phyloP scores from a whole-genome alignment of 2,888 invertebrate species.

The Leptinotarsa juncta region DNA sequence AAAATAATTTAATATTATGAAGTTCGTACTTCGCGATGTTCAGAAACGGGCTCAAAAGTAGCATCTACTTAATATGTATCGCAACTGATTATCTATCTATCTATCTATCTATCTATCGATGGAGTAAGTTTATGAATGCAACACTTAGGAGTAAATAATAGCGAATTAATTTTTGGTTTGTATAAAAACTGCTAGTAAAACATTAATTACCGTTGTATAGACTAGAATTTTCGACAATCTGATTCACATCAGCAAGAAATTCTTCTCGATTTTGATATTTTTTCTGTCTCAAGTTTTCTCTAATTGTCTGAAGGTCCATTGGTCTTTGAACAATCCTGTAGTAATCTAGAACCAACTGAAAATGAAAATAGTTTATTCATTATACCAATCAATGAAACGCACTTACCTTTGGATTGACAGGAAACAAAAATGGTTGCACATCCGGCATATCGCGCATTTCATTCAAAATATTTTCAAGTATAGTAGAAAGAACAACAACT shows the following conservation, averaged over 20 bases:
- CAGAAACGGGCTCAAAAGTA: no score
- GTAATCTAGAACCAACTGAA: constrained; percentile 90
- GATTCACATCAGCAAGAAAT: constrained; percentile 94
- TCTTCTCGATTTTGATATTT: constrained; percentile 96
- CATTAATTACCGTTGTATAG: constrained; percentile 84
- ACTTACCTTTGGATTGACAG: constrained; percentile 89
- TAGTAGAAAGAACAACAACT: constrained; percentile 91
- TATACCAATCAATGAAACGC: background rate
- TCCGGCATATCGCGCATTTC: constrained; percentile 93
- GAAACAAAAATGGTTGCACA: constrained; percentile 92
- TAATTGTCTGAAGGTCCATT: constrained; percentile 96
- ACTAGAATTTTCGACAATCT: constrained; percentile 95
- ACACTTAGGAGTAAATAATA: no score
- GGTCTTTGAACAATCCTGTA: constrained; percentile 91
- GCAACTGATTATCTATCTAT: no score
- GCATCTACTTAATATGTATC: no score
- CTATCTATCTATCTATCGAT: no score
- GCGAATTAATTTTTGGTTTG: no score
- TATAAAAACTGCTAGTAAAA: background rate
- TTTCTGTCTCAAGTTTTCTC: constrained; percentile 88
- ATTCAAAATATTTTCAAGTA: constrained; percentile 91
- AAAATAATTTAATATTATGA: no score
- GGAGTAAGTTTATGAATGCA: no score
- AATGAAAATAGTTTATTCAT: constrained; percentile 35
- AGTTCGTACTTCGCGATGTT: no score